Evolutionary conservation across 2,113 vertebrate genomes (phyloP).

Genomic region (Girardinichthys multiradiatus): DNA sequence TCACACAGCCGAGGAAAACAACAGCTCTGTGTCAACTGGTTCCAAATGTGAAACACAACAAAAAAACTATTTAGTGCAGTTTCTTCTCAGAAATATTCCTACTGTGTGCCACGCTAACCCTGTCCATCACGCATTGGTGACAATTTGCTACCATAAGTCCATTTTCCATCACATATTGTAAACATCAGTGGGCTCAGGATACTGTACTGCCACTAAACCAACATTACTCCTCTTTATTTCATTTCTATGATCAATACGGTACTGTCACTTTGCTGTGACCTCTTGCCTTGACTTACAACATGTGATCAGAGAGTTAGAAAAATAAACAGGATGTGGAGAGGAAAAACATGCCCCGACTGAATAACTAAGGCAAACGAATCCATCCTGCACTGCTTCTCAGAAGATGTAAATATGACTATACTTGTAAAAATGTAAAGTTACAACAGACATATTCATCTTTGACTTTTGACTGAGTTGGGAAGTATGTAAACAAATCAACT

Average conservation of each 20-base stretch:
- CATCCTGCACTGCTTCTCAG: no score
- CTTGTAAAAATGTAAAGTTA: no score
- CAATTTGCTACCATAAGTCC: neutral
- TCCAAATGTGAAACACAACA: neutral
- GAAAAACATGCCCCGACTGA: neutral
- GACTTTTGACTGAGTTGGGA: no score
- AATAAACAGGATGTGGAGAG: no score
- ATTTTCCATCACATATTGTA: constrained; percentile 7
- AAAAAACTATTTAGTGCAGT: neutral
- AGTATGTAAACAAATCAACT: no score
- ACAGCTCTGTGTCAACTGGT: neutral
- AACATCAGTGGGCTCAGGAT: constrained; percentile 6
- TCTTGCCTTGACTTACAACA: neutral
- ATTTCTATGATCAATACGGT: neutral
- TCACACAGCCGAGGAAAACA: neutral
- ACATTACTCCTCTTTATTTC: constrained; percentile 5
- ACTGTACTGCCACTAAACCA: neutral
- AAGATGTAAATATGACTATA: no score
- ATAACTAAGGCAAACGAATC: no score
- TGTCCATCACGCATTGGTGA: neutral
- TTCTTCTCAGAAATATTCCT: neutral
- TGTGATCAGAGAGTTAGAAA: constrained; percentile 21
- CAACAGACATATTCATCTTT: no score
- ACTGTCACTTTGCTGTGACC: neutral
- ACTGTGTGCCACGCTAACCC: neutral